These are phyloP conservation scores for Drosophila tani DNA, from an alignment of 1,140 invertebrate species.

Conservation along the genomic window DNA sequence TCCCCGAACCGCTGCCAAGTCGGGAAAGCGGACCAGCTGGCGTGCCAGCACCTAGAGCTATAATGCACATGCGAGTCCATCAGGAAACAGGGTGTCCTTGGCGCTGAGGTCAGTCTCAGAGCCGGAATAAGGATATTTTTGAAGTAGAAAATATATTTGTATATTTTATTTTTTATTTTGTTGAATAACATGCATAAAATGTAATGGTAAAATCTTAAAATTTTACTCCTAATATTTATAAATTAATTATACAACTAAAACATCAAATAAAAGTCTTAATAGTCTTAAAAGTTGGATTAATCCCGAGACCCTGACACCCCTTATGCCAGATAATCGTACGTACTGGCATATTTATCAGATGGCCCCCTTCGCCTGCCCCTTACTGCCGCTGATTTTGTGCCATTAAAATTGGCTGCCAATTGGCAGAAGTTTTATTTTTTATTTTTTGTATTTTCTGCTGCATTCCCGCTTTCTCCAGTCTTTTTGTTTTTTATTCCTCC, in stretches of 20 bases:
- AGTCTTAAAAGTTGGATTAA: too few relatives aligned
- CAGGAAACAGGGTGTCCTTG: constrained; percentile 34
- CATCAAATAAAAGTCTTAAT: too few relatives aligned
- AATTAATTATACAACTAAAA: too few relatives aligned
- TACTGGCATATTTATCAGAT: constrained; percentile 30
- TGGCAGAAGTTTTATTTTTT: constrained; percentile 48
- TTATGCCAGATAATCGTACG: constrained; percentile 39
- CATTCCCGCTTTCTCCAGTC: constrained; percentile 22
- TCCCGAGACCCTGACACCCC: constrained; percentile 18
- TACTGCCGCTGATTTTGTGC: constrained; percentile 52
- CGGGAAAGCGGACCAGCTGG: constrained; percentile 22
- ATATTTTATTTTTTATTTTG: too few relatives aligned
- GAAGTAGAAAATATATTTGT: too few relatives aligned
- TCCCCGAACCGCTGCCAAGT: constrained; percentile 26
- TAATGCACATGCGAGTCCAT: constrained; percentile 44
- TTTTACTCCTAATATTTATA: too few relatives aligned
- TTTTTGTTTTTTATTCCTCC: constrained; percentile 10
- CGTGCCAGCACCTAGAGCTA: constrained; percentile 41
- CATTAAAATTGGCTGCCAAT: constrained; percentile 68
- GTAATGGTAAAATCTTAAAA: too few relatives aligned
- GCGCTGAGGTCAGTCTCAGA: neutral
- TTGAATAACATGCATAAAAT: too few relatives aligned
- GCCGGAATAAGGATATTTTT: neutral
- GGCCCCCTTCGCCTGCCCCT: neutral
- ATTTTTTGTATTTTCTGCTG: constrained; percentile 1